phyloP scores from a whole-genome alignment of 2,888 invertebrate species.

The Homarus gammarus region DNA sequence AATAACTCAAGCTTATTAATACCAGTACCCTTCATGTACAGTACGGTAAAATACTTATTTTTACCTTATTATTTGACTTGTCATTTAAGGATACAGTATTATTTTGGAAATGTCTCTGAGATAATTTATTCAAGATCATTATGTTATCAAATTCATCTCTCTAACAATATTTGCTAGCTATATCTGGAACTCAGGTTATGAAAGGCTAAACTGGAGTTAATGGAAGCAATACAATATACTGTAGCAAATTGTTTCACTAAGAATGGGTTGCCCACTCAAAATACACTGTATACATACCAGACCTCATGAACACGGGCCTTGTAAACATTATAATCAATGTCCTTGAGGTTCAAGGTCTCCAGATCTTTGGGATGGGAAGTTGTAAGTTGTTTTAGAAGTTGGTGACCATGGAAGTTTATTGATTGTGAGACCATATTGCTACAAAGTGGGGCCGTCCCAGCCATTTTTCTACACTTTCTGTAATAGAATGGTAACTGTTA shows the following conservation, averaged over 20 bases:
- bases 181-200: too few species aligned
- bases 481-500: neutral
- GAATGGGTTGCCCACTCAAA: neutral
- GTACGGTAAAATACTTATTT: too few species aligned
- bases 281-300: conserved; percentile 22
- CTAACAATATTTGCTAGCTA: too few species aligned
- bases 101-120: too few species aligned
- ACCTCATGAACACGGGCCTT: conserved; percentile 48
- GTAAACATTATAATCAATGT: conserved; percentile 49
- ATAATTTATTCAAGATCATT: too few species aligned
- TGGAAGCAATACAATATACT: neutral
- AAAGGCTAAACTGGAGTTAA: too few species aligned
- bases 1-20: too few species aligned
- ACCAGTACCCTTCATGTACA: too few species aligned
- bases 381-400: conserved; percentile 58
- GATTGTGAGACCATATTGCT: conserved; percentile 35
- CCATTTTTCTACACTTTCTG: conserved; percentile 22
- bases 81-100: too few species aligned
- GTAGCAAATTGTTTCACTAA: neutral
- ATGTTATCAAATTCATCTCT: too few species aligned
- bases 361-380: conserved; percentile 44
- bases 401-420: conserved; percentile 59
- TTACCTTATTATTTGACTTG: too few species aligned
- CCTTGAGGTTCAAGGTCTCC: conserved; percentile 43
- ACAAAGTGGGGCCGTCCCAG: neutral